These are phyloP conservation scores for Danio jaintianensis DNA, from an alignment of 2,797 vertebrate genomes.

Conservation along the genomic window DNA sequence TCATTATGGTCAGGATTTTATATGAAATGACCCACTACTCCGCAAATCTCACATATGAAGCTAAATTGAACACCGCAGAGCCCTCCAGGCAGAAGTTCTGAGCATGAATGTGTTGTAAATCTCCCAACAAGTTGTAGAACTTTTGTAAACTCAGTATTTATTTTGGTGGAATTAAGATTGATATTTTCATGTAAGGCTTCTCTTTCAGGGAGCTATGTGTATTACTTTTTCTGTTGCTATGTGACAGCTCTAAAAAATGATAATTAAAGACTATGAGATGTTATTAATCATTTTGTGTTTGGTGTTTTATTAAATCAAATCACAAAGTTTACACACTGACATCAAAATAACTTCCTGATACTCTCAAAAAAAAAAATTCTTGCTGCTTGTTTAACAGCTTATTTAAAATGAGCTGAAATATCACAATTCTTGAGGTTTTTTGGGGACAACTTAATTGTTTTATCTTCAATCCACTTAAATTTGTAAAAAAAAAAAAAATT, in stretches of 20 bases:
- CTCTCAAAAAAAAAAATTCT: too few relatives aligned
- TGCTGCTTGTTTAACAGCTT: too few relatives aligned
- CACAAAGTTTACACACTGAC: not conserved
- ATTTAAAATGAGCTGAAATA: too few relatives aligned
- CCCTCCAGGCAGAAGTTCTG: constrained; percentile 65
- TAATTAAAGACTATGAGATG: constrained; percentile 73
- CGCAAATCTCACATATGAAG: constrained; percentile 21
- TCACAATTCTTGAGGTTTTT: too few relatives aligned
- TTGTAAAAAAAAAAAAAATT: too few relatives aligned
- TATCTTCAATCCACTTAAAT: too few relatives aligned
- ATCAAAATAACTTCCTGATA: not conserved
- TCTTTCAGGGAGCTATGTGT: constrained; percentile 75
- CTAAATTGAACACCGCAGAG: constrained; percentile 57
- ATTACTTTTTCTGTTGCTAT: constrained; percentile 80
- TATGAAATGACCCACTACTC: not conserved
- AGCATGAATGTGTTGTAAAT: constrained; percentile 73
- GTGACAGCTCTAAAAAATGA: constrained; percentile 79
- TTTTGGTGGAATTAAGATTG: constrained; percentile 77
- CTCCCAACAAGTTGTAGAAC: constrained; percentile 66
- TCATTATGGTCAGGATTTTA: not conserved
- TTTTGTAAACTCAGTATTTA: constrained; percentile 80
- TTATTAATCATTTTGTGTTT: constrained; percentile 50
- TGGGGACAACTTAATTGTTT: too few relatives aligned
- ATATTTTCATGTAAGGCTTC: constrained; percentile 80
- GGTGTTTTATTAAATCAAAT: constrained; percentile 17